Evolutionary conservation across 1,140 invertebrate species (phyloP), one percentile per base, ranked within the genome.

Genomic region (Drosophila kanapiae): DNA sequence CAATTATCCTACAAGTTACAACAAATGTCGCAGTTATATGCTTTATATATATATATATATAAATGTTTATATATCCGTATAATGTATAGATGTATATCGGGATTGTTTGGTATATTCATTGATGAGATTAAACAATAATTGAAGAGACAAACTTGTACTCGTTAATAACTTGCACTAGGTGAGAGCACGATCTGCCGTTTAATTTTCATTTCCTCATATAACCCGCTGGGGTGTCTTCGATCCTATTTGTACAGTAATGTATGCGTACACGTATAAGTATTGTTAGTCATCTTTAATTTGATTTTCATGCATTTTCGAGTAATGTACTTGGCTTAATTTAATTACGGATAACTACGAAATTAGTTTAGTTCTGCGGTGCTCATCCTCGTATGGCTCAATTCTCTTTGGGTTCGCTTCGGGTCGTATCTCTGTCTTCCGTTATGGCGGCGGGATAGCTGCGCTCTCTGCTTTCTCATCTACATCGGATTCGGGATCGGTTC

Each of bases 1-100:
- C 48, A 78, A 75, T 90, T 84, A 90, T 59, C 78, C 81, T 90
- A 88, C 62, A 82, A 90, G 70, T 90, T 90, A 90, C 86, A 90
- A 90, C 85, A 88, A 77, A 84, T 88, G 78, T 81, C 64, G 69
- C 82, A 78, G 78, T 75, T 88, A 78, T 75, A 80, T 84, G 47
- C 72, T 61, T 87, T 65, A 81, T 72, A 82, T 76, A 67, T 82
- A 62, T 31, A 31, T 31, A 23, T 67, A 65, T 74, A 27, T 65
- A 23, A 23, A 23, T 23, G 23, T 23, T 23, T 23, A 61, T 48
- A 75, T 76, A 82, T 77, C 45, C 54, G 60, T 59, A 76, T 74
- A 69, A 53, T 61, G 42, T 68, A 54, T 69, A 59, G 43, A 80
- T 75, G 72, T 81, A 54, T 76, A 62, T 59, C 68, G 57, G 42